phyloP scores from a whole-genome alignment of 2,797 vertebrate genomes.

The Champsocephalus gunnari region DNA sequence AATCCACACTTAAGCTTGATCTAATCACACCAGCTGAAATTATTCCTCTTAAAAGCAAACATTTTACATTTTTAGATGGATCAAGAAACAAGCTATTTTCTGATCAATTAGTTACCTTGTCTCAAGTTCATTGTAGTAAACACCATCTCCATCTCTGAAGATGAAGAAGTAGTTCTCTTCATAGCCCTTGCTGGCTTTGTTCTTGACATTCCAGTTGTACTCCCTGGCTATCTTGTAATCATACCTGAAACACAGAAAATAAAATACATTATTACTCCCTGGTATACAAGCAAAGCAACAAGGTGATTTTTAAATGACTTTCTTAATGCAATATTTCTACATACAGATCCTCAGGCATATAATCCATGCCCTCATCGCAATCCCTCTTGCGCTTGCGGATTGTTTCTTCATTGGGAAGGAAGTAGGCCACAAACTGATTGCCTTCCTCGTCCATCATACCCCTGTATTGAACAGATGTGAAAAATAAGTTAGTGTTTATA shows the following conservation, averaged over 20 bases:
- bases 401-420: slow-evolving; percentile 94
- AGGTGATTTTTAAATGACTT: neutral
- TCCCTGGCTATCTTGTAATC: slow-evolving; percentile 97
- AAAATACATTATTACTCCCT: neutral
- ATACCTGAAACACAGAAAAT: slow-evolving; percentile 82
- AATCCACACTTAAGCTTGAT: neutral
- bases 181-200: slow-evolving; percentile 97
- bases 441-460: slow-evolving; percentile 99
- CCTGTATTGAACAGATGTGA: slow-evolving; percentile 71
- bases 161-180: slow-evolving; percentile 99
- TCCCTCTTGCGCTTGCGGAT: slow-evolving; percentile 94
- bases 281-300: neutral
- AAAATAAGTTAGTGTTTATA: neutral
- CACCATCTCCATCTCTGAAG: slow-evolving; percentile 94
- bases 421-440: slow-evolving; percentile 98
- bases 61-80: neutral
- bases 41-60: neutral
- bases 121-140: slow-evolving; percentile 97
- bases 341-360: slow-evolving; percentile 93
- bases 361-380: slow-evolving; percentile 91
- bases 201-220: slow-evolving; percentile 99
- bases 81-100: neutral
- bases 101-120: slow-evolving; percentile 83
- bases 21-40: neutral
- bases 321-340: slow-evolving; percentile 43